Base-by-base conservation (phyloP, 2,113 vertebrate species). In the Myodes glareolus region DNA sequence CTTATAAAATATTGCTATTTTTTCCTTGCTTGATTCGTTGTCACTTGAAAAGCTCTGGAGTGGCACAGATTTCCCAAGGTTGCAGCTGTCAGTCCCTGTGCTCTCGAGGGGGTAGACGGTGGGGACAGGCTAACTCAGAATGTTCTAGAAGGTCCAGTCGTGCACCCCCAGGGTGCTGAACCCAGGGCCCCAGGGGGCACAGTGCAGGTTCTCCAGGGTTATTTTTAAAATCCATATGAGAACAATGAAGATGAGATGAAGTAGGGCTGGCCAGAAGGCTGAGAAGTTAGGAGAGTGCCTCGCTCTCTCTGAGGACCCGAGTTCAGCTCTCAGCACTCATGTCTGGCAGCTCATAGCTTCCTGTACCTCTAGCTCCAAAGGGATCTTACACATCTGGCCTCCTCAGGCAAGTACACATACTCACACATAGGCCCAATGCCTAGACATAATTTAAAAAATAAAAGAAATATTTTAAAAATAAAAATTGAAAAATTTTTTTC, bases 1-100 rank as follows among this genome's bases (percentile, higher is more conserved):
- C 96, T 96, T 97, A 97, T 94, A 97, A 97, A 97, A 97, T 96
- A 97, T 97, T 97, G 91, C 94, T 94, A 94, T 95, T 95, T 96
- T 94, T 95, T 96, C 78, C 89, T 65, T 63, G 72, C 87, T 94
- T 36, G 82, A 93, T 67, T 90, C 96, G 92, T 77, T 96, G 96
- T 86, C 95, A 77, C 75, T 98, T 96, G 95, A 96, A 85, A 88
- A 81, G 94, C 87, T 94, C n/a, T 8, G 94, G 68, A 88, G 84
- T 36, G 1, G 90, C 11, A 25, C 39, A 0, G 36, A 68, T 63
- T 90, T 90, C 91, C 77, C 63, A 23, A 92, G 86, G 42, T 92
- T 45, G 14, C 13, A 52, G 47, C 52, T 36, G 78, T 19, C 11
- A 0, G 7, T 3, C 5, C 10, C 29, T 36, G 25, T 58, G 52